Evolutionary conservation across 2,797 vertebrate genomes (phyloP), one percentile per base, ranked within the genome.

Genomic region (Rhadinocentrus ornatus): DNA sequence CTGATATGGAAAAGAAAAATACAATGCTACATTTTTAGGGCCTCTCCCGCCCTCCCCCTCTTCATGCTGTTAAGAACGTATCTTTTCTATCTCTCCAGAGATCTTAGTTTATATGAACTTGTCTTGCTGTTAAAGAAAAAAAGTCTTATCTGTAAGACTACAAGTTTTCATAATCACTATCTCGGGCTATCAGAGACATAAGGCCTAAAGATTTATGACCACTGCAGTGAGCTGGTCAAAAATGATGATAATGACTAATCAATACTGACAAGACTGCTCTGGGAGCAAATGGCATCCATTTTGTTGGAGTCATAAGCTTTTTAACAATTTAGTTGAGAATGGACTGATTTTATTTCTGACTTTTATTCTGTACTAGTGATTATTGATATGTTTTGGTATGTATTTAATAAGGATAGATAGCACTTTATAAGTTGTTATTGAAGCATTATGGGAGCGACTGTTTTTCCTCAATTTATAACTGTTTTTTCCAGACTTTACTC

Each of bases 401-500:
- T 80, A 27, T 71, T 52, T 61, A 46, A 71, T 72, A 11, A 72
- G 37, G 50, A 8, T 70, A 16, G 72, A 8, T 26, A 60, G 48
- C 22, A n/a, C 26, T 50, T 24, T 63, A 4, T 16, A 37, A 44
- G 27, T 29, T 55, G 3, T 50, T 56, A 12, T 50, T 32, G 57
- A 75, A 72, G 56, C 37, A 15, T 31, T 24, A 29, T 15, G 31
- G 7, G 20, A 34, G 32, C 6, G 6, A 7, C 22, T 52, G 66
- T 44, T 79, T 73, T 81, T 44, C 85, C 85, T 24, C n/a, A 79
- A 24, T 48, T 35, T 29, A 34, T 31, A 31, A 15, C 22, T 84
- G 20, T 54, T 29, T 16, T 75, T 31, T 63, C 15, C 50, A 99
- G 98, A 96, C 94, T 16, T 92, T 99, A 62, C 93, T 99, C 27